Base-by-base conservation (phyloP, 2,113 vertebrate species). In the Sialia sialis region DNA sequence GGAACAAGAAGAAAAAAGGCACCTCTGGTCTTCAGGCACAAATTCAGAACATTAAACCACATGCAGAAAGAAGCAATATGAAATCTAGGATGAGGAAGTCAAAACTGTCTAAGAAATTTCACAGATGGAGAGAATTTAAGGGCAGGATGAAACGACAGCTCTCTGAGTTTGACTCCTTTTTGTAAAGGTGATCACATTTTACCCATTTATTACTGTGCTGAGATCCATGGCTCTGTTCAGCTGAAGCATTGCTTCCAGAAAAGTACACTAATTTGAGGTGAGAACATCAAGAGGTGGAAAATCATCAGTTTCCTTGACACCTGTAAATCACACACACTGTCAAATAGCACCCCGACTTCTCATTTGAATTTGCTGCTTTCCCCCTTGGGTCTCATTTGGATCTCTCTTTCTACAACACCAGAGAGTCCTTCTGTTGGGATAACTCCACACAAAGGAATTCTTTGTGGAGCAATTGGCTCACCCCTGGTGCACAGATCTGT, bases 21-120 rank as follows among this genome's bases (percentile, higher is more conserved):
- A 17, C 36, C n/a, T 84, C 48, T 78, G 56, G 51, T 30, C 72
- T 91, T 77, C 48, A 91, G n/a, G 27, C 38, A 90, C 11, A 12
- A 58, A 80, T 44, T 88, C 72, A 67, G 91, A 95, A 88, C 48
- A 70, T 46, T 70, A 55, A 90, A 86, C 11, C n/a, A 26, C 72
- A 88, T 12, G 64, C 52, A 72, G 56, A 93, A 87, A 90, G 60
- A 88, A 88, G 30, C 29, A 80, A 32, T 36, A 63, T 26, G 56
- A 88, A 93, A 80, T 88, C 52, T 74, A 67, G 68, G 75, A 83
- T 68, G 52, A 90, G 82, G 48, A 96, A 91, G 51, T 90, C 27
- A 93, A 94, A 95, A 77, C 72, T 83, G 67, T 95, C 78, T 80
- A 93, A 93, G 72, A 85, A 93, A 86, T 80, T 55, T 67, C 43